Base-by-base conservation (phyloP, 2,113 vertebrate species). In the Sapayoa aenigma region DNA sequence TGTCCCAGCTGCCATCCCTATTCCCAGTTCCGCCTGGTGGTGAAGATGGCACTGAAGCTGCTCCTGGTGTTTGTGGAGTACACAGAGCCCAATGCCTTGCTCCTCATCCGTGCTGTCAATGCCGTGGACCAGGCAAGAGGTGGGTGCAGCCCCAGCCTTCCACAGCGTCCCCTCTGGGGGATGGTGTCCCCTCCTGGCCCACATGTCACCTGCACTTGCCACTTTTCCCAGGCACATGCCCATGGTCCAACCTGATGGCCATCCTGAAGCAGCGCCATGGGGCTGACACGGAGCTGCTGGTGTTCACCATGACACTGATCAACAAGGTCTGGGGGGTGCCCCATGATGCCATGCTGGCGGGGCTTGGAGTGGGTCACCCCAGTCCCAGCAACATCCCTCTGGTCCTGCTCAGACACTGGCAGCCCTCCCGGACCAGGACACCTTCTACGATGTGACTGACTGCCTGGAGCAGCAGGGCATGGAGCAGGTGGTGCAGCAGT, bases 41-140 rank as follows among this genome's bases (percentile, higher is more conserved):
- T 99, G 96, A 99, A 99, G 97, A 99, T 98, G 0, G 98, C 99
- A 0, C 98, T 99, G 96, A 99, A 99, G 97, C 98, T 99, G 83
- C 98, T 99, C 87, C 99, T 99, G 46, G 99, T 99, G 85, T 99
- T 99, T 9, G 99, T 99, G 69, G 99, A 99, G 80, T 99, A 99
- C 90, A 97, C 98, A 0, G 99, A 99, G 85, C 97, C 96, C 89
- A 99, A 99, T 3, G 98, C 98, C 18, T 98, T 98, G 12, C 98
- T 98, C 28, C 97, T 99, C 79, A 99, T 99, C 96, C 92, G 9
- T 0, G 99, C 99, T 0, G 98, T 99, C 86, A 98, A 98, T n/a
- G 59, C 89, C 0, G 99, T 98, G 94, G 99, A 99, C 91, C 89
- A 41, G 35, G 95, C 96, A 1, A 98, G 98, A 87, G 98, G 99